Conservation (phyloP, 1,140 invertebrate genomes). For the Pentalonia nigronervosa region DNA sequence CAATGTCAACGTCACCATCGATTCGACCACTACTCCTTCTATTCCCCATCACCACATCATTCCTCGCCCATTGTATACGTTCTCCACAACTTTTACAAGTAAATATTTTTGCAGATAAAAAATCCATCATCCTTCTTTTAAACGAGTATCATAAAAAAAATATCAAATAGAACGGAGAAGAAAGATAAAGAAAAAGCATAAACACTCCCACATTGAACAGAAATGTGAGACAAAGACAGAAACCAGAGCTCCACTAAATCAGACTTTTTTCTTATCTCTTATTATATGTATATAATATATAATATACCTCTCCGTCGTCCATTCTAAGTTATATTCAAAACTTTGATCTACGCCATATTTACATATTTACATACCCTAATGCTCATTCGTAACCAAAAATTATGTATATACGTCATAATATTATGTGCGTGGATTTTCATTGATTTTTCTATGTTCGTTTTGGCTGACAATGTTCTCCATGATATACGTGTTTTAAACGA, state of each 20-base stretch:
- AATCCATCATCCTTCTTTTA: neutral
- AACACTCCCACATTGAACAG: neutral
- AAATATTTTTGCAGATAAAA: slow-evolving; percentile 19
- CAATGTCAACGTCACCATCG: slow-evolving; percentile 33
- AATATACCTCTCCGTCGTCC: neutral
- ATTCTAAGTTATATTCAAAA: neutral
- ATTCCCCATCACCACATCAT: no score
- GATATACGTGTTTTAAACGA: neutral
- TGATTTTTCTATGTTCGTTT: neutral
- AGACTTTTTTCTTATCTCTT: neutral
- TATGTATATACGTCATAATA: neutral
- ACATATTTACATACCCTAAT: neutral
- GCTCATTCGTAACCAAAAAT: neutral
- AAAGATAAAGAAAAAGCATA: neutral
- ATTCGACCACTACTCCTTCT: neutral
- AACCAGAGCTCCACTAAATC: neutral
- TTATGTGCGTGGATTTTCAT: neutral
- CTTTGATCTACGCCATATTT: neutral
- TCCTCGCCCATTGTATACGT: neutral
- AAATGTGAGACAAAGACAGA: neutral
- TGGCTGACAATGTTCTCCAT: neutral
- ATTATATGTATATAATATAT: neutral
- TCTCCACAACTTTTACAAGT: neutral
- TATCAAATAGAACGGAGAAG: neutral
- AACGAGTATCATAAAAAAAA: slow-evolving; percentile 13